Evolutionary conservation across 2,888 invertebrate genomes (phyloP).

Genomic region (Zygothrica quintamaculata): DNA sequence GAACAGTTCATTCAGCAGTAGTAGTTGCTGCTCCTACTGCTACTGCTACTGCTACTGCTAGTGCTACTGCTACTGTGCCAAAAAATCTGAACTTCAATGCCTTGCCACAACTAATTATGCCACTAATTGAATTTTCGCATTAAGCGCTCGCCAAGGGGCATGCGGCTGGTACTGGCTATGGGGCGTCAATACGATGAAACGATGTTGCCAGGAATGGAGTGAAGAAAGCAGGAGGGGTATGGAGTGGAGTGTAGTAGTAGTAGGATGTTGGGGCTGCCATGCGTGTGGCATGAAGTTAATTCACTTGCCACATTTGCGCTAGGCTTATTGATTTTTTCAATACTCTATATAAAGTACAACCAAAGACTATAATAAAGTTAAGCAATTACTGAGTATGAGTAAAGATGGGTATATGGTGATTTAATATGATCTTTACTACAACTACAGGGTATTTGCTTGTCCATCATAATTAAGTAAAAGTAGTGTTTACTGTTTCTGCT

Average conservation of each 20-base stretch:
- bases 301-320: conserved; percentile 56
- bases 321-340: conserved; percentile 65
- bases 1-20: conserved; percentile 31
- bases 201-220: too few relatives aligned
- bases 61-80: conserved; percentile 37
- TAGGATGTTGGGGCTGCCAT: conserved; percentile 33
- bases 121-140: conserved; percentile 83
- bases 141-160: conserved; percentile 65
- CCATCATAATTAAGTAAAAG: not conserved
- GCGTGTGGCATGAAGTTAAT: conserved; percentile 71
- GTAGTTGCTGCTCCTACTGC: not conserved
- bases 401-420: too few relatives aligned
- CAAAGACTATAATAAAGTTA: not conserved
- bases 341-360: conserved; percentile 28
- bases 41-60: not conserved
- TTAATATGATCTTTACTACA: too few relatives aligned
- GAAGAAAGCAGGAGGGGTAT: too few relatives aligned
- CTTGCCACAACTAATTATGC: conserved; percentile 83
- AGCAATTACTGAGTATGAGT: not conserved
- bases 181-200: conserved; percentile 10
- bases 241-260: conserved; percentile 8
- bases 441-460: conserved; percentile 1
- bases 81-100: conserved; percentile 78
- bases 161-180: conserved; percentile 11
- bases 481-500: not conserved